Conservation (phyloP, 2,888 invertebrate species). For the Minunthozetes semirufus region DNA sequence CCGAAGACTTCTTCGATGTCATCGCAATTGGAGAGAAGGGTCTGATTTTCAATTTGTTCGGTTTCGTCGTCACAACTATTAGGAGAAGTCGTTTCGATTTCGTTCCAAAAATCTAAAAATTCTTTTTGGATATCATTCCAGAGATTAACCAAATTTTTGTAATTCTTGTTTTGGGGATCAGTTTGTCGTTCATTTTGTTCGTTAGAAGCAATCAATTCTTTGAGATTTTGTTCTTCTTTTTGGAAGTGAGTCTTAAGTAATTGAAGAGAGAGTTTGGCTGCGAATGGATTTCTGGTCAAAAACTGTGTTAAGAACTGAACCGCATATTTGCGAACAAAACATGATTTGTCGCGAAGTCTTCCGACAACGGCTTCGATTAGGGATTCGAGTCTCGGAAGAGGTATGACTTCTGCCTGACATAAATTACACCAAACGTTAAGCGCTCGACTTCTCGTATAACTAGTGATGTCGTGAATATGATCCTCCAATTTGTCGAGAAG, state of each 20-base stretch:
- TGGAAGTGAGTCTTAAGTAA: constrained; percentile 58
- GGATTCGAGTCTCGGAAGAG: constrained; percentile 61
- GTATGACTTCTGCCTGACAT: constrained; percentile 69
- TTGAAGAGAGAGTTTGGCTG: constrained; percentile 56
- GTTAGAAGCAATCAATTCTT: constrained; percentile 52
- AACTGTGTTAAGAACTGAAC: constrained; percentile 68
- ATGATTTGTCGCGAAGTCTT: constrained; percentile 73
- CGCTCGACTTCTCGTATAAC: constrained; percentile 68
- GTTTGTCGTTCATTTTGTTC: constrained; percentile 8
- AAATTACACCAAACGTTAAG: constrained; percentile 75
- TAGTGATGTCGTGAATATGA: constrained; percentile 74
- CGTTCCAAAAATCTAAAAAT: constrained; percentile 8
- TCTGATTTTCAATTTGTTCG: neutral
- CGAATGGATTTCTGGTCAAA: constrained; percentile 76
- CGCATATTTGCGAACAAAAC: constrained; percentile 75
- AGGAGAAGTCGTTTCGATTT: constrained; percentile 7
- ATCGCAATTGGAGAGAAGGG: constrained; percentile 8
- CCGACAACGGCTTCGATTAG: constrained; percentile 61
- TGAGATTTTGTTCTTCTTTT: constrained; percentile 58
- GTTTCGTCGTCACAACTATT: constrained; percentile 12
- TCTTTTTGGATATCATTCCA: constrained; percentile 30
- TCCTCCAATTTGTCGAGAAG: constrained; percentile 70
- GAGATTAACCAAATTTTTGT: neutral
- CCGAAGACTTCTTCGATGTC: neutral
- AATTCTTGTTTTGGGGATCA: no score